phyloP scores from a whole-genome alignment of 2,797 vertebrate genomes.

The Melanotaenia trifasciata region DNA sequence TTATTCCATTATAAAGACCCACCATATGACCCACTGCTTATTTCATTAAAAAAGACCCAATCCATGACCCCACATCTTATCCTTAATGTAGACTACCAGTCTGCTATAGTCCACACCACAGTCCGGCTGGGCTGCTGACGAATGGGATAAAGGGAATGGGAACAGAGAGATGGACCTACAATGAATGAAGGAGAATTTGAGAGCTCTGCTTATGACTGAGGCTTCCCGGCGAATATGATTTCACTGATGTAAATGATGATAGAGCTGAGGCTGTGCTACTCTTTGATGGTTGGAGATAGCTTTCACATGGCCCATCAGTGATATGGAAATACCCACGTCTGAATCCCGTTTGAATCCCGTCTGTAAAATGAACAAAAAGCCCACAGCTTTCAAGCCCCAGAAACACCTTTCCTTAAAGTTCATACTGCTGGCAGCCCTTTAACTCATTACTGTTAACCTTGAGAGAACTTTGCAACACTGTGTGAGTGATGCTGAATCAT shows the following conservation, averaged over 20 bases:
- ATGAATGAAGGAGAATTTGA: constrained; percentile 61
- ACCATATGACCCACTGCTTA: constrained; percentile 77
- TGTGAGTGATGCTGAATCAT: constrained; percentile 54
- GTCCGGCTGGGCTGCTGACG: constrained; percentile 64
- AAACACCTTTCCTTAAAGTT: constrained; percentile 54
- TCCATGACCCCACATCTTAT: constrained; percentile 74
- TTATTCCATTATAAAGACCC: constrained; percentile 83
- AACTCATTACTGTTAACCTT: constrained; percentile 74
- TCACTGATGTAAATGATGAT: constrained; percentile 77
- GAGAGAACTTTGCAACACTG: constrained; percentile 56
- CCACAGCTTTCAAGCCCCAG: constrained; percentile 34
- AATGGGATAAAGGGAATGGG: constrained; percentile 60
- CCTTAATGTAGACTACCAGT: constrained; percentile 67
- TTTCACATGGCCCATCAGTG: constrained; percentile 63
- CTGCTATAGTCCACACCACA: constrained; percentile 35
- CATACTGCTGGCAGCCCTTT: constrained; percentile 44
- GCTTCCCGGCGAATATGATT: constrained; percentile 76
- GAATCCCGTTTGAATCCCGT: constrained; percentile 42
- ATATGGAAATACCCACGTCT: constrained; percentile 73
- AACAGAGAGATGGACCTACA: constrained; percentile 43
- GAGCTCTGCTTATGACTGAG: constrained; percentile 62
- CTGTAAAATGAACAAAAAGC: constrained; percentile 57
- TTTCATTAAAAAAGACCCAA: constrained; percentile 81
- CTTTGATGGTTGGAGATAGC: constrained; percentile 70
- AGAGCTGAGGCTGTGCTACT: constrained; percentile 61